phyloP scores from a whole-genome alignment of 2,888 invertebrate species.

The Lepidonotus clava region DNA sequence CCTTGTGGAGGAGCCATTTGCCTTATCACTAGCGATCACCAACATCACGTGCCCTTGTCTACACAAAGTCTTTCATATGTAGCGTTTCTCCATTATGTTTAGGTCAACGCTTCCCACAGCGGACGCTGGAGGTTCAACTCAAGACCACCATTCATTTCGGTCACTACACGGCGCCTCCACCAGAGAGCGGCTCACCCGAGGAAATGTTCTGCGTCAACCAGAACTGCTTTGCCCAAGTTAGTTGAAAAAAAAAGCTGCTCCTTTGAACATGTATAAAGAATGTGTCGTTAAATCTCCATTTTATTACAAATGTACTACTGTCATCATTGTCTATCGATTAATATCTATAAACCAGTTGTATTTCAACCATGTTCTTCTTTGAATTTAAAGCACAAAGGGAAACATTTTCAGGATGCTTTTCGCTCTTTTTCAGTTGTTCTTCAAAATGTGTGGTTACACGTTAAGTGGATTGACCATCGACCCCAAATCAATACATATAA shows the following conservation, averaged over 20 bases:
- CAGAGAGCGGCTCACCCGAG: slow-evolving; percentile 64
- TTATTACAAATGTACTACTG: too few relatives aligned
- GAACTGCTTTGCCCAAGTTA: slow-evolving; percentile 75
- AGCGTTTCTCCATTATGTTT: too few relatives aligned
- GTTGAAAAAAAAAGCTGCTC: too few relatives aligned
- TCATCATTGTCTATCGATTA: background rate
- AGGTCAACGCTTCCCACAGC: slow-evolving; percentile 74
- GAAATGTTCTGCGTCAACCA: slow-evolving; percentile 75
- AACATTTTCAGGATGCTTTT: too few relatives aligned
- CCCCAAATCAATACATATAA: slow-evolving; percentile 75
- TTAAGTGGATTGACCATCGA: slow-evolving; percentile 74
- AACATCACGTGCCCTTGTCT: too few relatives aligned
- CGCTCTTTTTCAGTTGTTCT: slow-evolving; percentile 73
- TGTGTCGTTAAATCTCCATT: too few relatives aligned
- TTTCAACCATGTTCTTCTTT: too few relatives aligned
- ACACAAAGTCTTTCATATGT: too few relatives aligned
- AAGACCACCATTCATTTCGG: slow-evolving; percentile 69
- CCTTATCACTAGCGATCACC: too few relatives aligned
- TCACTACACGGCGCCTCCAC: slow-evolving; percentile 64
- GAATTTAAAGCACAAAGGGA: too few relatives aligned
- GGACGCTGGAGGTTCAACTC: slow-evolving; percentile 69
- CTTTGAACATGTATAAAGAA: too few relatives aligned
- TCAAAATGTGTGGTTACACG: slow-evolving; percentile 74
- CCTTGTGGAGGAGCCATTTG: too few relatives aligned
- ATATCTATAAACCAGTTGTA: background rate